Evolutionary conservation across 2,797 vertebrate genomes (phyloP).

Genomic region (Sphenopsis melanotis): DNA sequence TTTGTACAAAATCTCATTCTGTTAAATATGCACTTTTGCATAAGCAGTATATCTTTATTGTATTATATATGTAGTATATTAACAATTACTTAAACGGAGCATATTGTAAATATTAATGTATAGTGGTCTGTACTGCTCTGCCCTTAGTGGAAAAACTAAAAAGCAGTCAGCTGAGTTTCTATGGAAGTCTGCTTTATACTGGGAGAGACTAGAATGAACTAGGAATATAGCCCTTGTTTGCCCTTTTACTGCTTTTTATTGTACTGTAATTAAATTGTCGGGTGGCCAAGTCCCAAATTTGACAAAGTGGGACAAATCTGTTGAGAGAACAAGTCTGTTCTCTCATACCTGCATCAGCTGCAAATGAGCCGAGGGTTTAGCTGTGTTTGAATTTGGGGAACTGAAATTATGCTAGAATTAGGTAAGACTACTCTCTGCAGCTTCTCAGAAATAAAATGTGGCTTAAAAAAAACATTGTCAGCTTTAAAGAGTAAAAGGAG

Average conservation of each 20-base stretch:
- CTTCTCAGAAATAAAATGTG: neutral
- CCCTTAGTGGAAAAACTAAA: neutral
- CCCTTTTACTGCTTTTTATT: neutral
- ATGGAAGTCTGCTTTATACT: neutral
- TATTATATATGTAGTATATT: neutral
- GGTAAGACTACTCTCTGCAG: neutral
- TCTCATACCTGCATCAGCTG: neutral
- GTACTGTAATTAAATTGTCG: neutral
- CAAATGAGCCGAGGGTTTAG: neutral
- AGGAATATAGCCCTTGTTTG: neutral
- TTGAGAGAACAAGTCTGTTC: neutral
- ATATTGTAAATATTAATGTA: neutral
- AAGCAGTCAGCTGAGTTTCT: neutral
- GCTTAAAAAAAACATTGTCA: neutral
- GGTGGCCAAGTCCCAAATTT: neutral
- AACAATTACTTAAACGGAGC: neutral
- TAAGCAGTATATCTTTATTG: neutral
- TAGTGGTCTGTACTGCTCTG: neutral
- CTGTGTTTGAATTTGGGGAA: neutral
- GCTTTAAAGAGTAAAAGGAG: neutral
- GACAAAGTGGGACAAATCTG: neutral
- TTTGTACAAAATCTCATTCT: neutral
- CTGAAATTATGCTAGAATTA: neutral
- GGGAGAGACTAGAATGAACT: neutral
- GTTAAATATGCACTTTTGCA: neutral